Percentiles rank a stretch among this genome's conserved stretches.
Conservation (phyloP, 1,140 invertebrate genomes). For the Aplysia californica region DNA sequence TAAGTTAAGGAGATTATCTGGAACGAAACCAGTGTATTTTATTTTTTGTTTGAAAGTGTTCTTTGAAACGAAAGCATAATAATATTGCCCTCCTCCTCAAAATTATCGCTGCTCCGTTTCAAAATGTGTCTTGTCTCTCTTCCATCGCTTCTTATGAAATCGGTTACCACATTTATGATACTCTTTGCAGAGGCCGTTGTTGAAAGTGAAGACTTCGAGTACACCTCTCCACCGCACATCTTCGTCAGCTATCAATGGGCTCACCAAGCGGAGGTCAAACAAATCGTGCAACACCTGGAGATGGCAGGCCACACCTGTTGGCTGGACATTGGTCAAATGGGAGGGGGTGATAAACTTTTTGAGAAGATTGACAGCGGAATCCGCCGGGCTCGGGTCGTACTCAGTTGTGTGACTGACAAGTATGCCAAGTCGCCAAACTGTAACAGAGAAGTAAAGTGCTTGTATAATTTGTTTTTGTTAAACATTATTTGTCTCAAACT, state of each 20-base stretch:
- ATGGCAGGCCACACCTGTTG: constrained; percentile 61
- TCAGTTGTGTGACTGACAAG: constrained; percentile 60
- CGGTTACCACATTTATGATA: background rate
- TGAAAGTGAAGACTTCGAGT: constrained; percentile 56
- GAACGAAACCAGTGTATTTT: too few relatives aligned
- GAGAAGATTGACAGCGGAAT: constrained; percentile 61
- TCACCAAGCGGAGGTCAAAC: constrained; percentile 55
- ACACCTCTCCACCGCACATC: constrained; percentile 50
- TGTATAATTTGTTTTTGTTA: too few relatives aligned
- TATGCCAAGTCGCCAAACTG: constrained; percentile 64
- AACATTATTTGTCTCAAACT: too few relatives aligned
- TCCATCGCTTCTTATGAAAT: too few relatives aligned
- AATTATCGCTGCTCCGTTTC: too few relatives aligned
- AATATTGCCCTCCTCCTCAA: too few relatives aligned
- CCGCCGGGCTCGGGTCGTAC: constrained; percentile 54
- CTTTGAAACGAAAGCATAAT: too few relatives aligned
- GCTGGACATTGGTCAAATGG: constrained; percentile 66
- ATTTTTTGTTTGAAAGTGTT: too few relatives aligned
- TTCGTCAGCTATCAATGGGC: constrained; percentile 66
- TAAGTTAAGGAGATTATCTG: too few relatives aligned
- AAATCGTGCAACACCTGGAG: constrained; percentile 54
- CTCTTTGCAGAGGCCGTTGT: constrained; percentile 41
- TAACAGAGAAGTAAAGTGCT: constrained; percentile 57
- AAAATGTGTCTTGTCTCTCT: too few relatives aligned
- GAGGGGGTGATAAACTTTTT: constrained; percentile 63